Conservation (phyloP, 2,888 invertebrate species). For the Melieria crassipennis region DNA sequence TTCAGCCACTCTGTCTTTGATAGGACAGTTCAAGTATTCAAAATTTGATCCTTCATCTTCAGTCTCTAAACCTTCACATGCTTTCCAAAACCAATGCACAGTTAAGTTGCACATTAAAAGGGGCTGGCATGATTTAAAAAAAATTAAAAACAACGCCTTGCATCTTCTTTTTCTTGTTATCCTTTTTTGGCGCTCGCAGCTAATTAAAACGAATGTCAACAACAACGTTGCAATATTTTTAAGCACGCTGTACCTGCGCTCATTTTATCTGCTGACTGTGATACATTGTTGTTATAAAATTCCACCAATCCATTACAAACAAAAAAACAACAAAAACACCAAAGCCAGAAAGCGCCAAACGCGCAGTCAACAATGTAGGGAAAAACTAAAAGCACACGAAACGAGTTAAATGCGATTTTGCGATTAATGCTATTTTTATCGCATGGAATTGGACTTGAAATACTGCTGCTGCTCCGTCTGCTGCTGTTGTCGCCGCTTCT, state of each 20-base stretch:
- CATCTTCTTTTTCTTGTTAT: too few relatives aligned
- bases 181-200: too few relatives aligned
- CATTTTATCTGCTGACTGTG: constrained; percentile 19
- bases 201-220: not conserved
- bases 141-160: too few relatives aligned
- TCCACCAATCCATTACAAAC: not conserved
- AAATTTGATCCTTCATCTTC: too few relatives aligned
- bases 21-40: too few relatives aligned
- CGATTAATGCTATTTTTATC: constrained; percentile 51
- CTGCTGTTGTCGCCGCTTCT: not conserved
- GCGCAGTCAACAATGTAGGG: not conserved
- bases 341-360: not conserved
- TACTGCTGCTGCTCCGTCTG: constrained; percentile 23
- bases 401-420: constrained; percentile 56
- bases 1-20: too few relatives aligned
- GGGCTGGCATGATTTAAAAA: too few relatives aligned
- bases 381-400: constrained; percentile 38
- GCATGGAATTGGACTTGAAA: constrained; percentile 35
- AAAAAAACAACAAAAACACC: constrained; percentile 3
- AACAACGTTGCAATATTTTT: not conserved
- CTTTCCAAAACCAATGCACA: too few relatives aligned
- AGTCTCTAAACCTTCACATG: too few relatives aligned
- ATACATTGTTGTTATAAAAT: constrained; percentile 38
- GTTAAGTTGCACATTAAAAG: too few relatives aligned
- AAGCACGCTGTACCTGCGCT: constrained; percentile 1